Evolutionary conservation across 2,797 vertebrate genomes (phyloP).

Genomic region (Eleutherodactylus coqui): DNA sequence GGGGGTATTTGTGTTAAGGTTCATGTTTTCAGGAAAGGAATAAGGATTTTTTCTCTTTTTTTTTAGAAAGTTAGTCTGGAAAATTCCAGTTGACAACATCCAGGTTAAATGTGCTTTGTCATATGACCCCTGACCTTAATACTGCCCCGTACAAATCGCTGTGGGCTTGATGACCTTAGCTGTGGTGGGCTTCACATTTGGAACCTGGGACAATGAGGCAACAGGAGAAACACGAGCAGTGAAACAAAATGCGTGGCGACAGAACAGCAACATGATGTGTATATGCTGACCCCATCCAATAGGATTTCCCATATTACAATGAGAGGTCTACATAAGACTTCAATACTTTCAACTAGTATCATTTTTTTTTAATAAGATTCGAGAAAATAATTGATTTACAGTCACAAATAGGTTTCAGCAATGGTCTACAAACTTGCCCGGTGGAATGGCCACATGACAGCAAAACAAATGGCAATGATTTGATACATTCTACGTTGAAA

Average conservation of each 20-base stretch:
- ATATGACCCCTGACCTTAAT: constrained; percentile 88
- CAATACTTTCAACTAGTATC: neutral
- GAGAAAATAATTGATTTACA: neutral
- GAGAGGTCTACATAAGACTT: neutral
- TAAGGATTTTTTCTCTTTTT: constrained; percentile 54
- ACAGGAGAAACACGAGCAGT: constrained; percentile 74
- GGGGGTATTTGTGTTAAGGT: constrained; percentile 44
- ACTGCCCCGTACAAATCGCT: constrained; percentile 85
- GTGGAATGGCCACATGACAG: constrained; percentile 25
- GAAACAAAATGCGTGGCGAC: constrained; percentile 68
- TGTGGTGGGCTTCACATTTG: constrained; percentile 82
- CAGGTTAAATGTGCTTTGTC: constrained; percentile 75
- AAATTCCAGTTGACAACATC: constrained; percentile 72
- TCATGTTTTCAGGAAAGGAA: constrained; percentile 64
- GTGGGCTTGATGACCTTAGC: constrained; percentile 78
- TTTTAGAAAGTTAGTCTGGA: constrained; percentile 75
- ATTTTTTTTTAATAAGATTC: neutral
- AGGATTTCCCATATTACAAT: constrained; percentile 39
- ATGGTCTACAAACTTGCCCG: constrained; percentile 49
- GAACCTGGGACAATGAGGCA: constrained; percentile 83
- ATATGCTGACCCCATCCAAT: constrained; percentile 26
- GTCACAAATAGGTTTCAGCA: neutral
- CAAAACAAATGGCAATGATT: constrained; percentile 42
- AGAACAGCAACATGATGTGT: constrained; percentile 57
- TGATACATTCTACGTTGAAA: neutral